phyloP scores from a whole-genome alignment of 2,888 invertebrate species.

The Antheraea assamensis region DNA sequence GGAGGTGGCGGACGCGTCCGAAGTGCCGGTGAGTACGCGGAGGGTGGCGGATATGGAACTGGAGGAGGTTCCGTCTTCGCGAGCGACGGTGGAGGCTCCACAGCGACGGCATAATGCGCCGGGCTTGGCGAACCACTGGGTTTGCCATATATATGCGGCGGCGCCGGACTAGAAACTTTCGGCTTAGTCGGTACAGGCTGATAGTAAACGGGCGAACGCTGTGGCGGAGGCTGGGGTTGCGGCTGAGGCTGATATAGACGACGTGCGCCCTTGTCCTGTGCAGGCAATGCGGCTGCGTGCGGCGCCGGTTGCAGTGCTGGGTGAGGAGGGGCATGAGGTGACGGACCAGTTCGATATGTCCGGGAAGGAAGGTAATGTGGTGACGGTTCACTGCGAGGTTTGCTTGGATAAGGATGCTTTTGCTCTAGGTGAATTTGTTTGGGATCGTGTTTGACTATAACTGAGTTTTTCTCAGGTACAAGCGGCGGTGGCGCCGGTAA shows the following conservation, averaged over 20 bases:
- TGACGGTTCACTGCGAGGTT: slow-evolving; percentile 80
- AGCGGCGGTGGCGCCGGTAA: slow-evolving; percentile 86
- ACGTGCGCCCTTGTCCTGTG: slow-evolving; percentile 50
- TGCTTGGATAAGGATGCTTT: slow-evolving; percentile 82
- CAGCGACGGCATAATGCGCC: slow-evolving; percentile 69
- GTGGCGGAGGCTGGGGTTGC: slow-evolving; percentile 56
- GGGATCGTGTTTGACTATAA: slow-evolving; percentile 90
- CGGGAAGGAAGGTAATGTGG: slow-evolving; percentile 81
- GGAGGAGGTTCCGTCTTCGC: slow-evolving; percentile 80
- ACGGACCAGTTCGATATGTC: slow-evolving; percentile 74
- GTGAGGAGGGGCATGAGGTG: slow-evolving; percentile 79
- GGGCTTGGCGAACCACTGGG: slow-evolving; percentile 76
- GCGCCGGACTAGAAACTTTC: slow-evolving; percentile 90
- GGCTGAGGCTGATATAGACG: slow-evolving; percentile 68
- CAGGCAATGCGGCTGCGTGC: slow-evolving; percentile 55
- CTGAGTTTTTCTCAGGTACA: slow-evolving; percentile 88
- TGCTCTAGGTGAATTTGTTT: slow-evolving; percentile 84
- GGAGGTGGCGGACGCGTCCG: slow-evolving; percentile 80
- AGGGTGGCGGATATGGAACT: slow-evolving; percentile 72
- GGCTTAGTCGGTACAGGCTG: slow-evolving; percentile 80
- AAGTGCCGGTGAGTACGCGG: slow-evolving; percentile 62
- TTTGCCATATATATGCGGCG: slow-evolving; percentile 89
- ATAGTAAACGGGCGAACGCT: slow-evolving; percentile 66
- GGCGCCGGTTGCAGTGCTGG: slow-evolving; percentile 74
- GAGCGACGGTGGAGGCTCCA: slow-evolving; percentile 77